Conservation (phyloP, 2,113 vertebrate species). For the Platanista minor region DNA sequence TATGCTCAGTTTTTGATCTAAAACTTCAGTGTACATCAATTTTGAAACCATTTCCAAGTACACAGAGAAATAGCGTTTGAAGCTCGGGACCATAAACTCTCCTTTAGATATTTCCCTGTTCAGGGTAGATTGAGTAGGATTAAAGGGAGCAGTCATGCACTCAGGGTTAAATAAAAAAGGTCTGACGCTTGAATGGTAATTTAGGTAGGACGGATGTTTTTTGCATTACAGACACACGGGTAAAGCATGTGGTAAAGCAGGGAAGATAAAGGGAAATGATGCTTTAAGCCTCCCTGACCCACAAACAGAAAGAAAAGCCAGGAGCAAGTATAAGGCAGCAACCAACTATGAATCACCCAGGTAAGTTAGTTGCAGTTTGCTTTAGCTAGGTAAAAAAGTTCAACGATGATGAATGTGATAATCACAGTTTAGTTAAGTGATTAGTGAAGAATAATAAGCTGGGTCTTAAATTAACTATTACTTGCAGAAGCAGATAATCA, state of each 20-base stretch:
- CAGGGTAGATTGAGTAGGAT: conserved; percentile 74
- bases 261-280: conserved; percentile 67
- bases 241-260: conserved; percentile 60
- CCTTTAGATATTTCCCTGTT: conserved; percentile 62
- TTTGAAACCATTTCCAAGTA: conserved; percentile 67
- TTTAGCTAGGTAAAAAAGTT: background rate
- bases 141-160: conserved; percentile 72
- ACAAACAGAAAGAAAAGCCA: conserved; percentile 63
- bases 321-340: conserved; percentile 22
- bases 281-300: conserved; percentile 65
- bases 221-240: conserved; percentile 55
- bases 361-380: background rate
- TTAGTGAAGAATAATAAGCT: background rate
- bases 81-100: conserved; percentile 63
- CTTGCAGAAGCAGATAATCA: background rate
- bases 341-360: background rate
- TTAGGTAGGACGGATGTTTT: conserved; percentile 68
- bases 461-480: background rate
- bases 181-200: conserved; percentile 71
- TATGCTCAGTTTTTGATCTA: conserved; percentile 70
- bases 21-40: conserved; percentile 74
- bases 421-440: background rate
- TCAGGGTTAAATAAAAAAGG: conserved; percentile 75
- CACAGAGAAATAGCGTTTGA: conserved; percentile 67
- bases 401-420: background rate